phyloP scores from a whole-genome alignment of 2,113 vertebrate genomes.

The Arothron firmamentum region DNA sequence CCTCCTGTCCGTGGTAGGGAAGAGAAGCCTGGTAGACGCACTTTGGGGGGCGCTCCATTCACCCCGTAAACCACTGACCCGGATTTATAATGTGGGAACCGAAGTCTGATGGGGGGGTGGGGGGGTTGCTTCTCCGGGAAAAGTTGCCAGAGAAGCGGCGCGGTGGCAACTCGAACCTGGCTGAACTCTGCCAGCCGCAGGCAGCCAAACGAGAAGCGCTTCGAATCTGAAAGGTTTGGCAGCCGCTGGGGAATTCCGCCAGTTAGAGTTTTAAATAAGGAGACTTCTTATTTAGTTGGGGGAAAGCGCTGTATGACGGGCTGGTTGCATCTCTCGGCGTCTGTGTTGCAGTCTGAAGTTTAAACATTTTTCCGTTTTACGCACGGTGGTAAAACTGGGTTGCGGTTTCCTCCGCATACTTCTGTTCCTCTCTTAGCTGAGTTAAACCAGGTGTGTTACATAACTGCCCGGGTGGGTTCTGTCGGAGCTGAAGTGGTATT shows the following conservation, averaged over 20 bases:
- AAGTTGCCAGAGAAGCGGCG: conserved; percentile 11
- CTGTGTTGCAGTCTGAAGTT: too few species aligned
- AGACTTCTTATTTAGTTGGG: background rate
- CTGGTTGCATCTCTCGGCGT: too few species aligned
- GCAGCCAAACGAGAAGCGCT: conserved; percentile 31
- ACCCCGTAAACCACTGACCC: conserved; percentile 40
- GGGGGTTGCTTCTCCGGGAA: background rate
- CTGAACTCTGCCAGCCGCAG: conserved; percentile 20
- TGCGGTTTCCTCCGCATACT: background rate
- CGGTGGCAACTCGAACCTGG: conserved; percentile 1
- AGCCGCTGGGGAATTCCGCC: background rate
- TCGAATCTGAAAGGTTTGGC: conserved; percentile 56
- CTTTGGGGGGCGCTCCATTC: conserved; percentile 15
- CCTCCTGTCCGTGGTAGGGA: background rate
- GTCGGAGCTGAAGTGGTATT: background rate
- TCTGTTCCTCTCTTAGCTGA: conserved; percentile 9
- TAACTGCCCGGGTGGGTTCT: conserved; percentile 30
- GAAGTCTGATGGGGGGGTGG: background rate
- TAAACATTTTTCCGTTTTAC: background rate
- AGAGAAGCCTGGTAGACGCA: conserved; percentile 8
- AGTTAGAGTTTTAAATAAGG: background rate
- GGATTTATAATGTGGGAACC: conserved; percentile 45
- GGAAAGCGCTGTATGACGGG: too few species aligned
- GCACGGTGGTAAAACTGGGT: background rate
- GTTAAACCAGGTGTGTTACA: conserved; percentile 48